Evolutionary conservation across 1,140 invertebrate genomes (phyloP), one percentile per base, ranked within the genome.

Genomic region (Potamilus streckersoni): DNA sequence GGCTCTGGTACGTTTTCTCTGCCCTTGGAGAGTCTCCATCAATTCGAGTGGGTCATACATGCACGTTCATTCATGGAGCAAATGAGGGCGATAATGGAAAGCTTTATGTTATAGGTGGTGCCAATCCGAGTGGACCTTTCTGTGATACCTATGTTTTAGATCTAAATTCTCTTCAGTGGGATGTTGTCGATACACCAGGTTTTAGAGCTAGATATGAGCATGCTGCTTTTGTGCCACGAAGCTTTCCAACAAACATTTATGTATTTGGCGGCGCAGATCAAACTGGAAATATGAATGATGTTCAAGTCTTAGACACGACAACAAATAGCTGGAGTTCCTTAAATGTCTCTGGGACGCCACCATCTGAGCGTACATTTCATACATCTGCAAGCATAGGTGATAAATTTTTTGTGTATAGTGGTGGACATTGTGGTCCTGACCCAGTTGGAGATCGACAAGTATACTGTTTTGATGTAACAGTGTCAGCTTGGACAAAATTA

Each of bases 211-310:
- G 86, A 8, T 89, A 90, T 72, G 88, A 90, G 76, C 89, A 90
- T 79, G 78, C 84, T 64, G 81, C 88, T 17, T 90, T 89, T 75
- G 61, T 79, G n/a, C 82, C 86, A 0, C 62, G 78, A 19, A 84
- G 79, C 69, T 58, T 80, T n/a, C 84, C 86, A 12, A 76, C 78
- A 2, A 87, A 87, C 76, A 84, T 90, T 62, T 89, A 85, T 68
- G 78, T 90, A 12, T 90, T 91, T 73, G 90, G 86, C 66, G 89
- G 90, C 15, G 89, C 89, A 12, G 86, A 89, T 74, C 83, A 87
- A 69, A 81, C 82, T 17, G 88, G 88, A 20, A 90, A 88, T 79
- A 80, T 89, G 75, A 89, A 89, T 79, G 86, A 89, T 71, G 78
- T 91, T 55, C 89, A 90, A 72, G 79, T 85, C 14, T 82, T 89